Evolutionary conservation across 2,113 vertebrate species (phyloP), one percentile per base, ranked within the genome.

Genomic region (Barnardius zonarius): DNA sequence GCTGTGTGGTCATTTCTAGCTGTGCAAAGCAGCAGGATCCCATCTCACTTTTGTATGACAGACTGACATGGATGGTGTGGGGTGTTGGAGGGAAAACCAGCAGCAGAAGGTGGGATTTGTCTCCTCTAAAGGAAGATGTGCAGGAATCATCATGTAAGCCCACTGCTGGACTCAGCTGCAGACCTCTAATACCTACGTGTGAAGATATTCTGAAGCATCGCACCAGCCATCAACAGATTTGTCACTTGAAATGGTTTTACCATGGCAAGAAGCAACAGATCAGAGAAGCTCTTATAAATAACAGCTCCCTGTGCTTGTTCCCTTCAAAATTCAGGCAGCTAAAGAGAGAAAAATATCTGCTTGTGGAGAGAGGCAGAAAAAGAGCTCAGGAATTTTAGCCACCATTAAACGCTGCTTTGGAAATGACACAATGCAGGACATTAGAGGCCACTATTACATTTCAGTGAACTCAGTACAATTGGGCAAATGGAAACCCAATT

Each of bases 21-120:
- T 4, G 16, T 6, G 37, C 78, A 22, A 6, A 48, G 14, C 57
- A 31, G 46, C 31, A 33, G 84, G 66, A 37, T 9, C 25, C 3
- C 27, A 1, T 8, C 1, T 25, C 51, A 0, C 7, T 6, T 24
- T 4, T 7, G 25, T 9, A 4, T 0, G 27, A 33, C n/a, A 59
- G 31, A 9, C 15, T 11, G 57, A 30, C 15, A 43, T 0, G 13
- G 52, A 20, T 0, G 3, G 9, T 13, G 30, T 4, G 6, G 46
- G 20, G 44, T 0, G 4, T 6, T 10, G 17, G 4, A 5, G 49
- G 23, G 49, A 57, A 76, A 78, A 73, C 2, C 63, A 70, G 44
- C 46, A 79, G 84, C 39, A 61, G 59, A 75, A 68, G 52, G 49
- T 73, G 88, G 76, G 16, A n/a, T 81, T 81, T 76, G 5, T 7